phyloP scores from a whole-genome alignment of 2,797 vertebrate species.

The Poecilia gillii region DNA sequence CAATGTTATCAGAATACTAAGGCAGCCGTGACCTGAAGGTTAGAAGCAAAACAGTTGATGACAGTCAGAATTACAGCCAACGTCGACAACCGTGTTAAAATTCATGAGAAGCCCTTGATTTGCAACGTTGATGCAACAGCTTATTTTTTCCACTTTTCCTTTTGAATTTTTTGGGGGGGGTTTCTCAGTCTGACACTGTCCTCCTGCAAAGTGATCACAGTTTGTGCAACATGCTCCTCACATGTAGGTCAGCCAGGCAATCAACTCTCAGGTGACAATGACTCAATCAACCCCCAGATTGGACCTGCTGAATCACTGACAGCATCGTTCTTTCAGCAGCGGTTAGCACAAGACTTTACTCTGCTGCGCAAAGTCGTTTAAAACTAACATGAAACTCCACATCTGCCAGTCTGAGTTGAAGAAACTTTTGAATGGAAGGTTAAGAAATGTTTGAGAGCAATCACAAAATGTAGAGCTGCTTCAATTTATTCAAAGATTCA shows the following conservation, averaged over 20 bases:
- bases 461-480: neutral
- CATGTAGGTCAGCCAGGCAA: neutral
- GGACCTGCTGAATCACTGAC: neutral
- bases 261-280: neutral
- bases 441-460: neutral
- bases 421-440: neutral
- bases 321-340: neutral
- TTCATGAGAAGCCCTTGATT: slow-evolving; percentile 3
- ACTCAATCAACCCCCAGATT: neutral
- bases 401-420: neutral
- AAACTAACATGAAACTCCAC: neutral
- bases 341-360: neutral
- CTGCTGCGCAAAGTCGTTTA: no score
- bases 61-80: neutral
- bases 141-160: neutral
- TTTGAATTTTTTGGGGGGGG: neutral
- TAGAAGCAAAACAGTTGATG: neutral
- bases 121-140: neutral
- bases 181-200: slow-evolving; percentile 8
- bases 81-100: neutral
- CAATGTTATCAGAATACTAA: slow-evolving; percentile 1
- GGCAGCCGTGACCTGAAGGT: neutral
- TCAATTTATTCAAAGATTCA: neutral
- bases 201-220: neutral
- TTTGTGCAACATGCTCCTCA: neutral